These are phyloP conservation scores for Brachyptera putata DNA, from an alignment of 2,888 invertebrate species.

Conservation along the genomic window DNA sequence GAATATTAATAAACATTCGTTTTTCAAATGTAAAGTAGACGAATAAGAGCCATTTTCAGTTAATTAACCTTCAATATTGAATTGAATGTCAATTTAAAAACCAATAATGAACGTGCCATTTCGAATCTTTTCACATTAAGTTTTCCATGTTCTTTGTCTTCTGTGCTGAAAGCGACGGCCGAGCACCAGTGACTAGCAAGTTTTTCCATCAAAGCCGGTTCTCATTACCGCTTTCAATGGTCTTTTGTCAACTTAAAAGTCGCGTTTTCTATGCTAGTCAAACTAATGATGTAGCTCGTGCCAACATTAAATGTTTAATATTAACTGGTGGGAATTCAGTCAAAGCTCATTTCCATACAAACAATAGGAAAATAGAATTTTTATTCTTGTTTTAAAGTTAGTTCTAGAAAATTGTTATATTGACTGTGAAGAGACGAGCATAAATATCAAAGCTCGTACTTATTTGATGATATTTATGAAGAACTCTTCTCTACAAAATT, in stretches of 20 bases:
- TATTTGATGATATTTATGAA: too few species aligned
- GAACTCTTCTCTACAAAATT: too few species aligned
- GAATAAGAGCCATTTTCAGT: constrained; percentile 12
- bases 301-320: not conserved
- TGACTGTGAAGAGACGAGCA: too few species aligned
- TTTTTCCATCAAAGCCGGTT: constrained; percentile 15
- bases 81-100: not conserved
- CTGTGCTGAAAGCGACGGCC: not conserved
- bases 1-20: too few species aligned
- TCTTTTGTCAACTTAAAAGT: not conserved
- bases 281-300: too few species aligned
- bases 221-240: constrained; percentile 12
- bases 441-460: too few species aligned
- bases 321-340: not conserved
- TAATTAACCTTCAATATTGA: constrained; percentile 12
- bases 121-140: constrained; percentile 1
- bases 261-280: not conserved
- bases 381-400: too few species aligned
- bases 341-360: not conserved
- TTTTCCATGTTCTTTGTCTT: not conserved
- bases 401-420: too few species aligned
- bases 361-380: too few species aligned
- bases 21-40: too few species aligned
- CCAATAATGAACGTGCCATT: not conserved
- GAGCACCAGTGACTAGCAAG: too few species aligned